Conservation (phyloP, 2,797 vertebrate species). For the Rhabdomys pumilio region DNA sequence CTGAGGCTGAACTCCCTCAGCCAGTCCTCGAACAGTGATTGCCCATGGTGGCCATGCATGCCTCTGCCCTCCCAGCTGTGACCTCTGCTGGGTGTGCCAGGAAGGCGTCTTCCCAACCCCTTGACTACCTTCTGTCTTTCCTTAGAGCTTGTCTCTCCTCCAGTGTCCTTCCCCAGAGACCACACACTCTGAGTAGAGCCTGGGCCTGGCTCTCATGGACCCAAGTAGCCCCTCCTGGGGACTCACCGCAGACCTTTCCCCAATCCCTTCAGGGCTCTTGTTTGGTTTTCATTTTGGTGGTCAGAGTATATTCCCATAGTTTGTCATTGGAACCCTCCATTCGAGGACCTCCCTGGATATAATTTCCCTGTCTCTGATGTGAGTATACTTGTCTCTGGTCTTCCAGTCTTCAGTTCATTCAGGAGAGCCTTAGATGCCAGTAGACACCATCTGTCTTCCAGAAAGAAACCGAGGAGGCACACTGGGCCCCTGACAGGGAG, state of each 20-base stretch:
- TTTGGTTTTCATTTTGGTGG: slow-evolving; percentile 7
- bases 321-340: neutral
- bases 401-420: neutral
- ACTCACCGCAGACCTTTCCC: neutral
- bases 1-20: neutral
- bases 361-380: neutral
- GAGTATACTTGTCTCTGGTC: neutral
- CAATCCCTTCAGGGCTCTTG: neutral
- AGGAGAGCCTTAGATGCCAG: neutral
- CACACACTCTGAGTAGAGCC: neutral
- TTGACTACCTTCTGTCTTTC: neutral
- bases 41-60: rapidly evolving
- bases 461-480: neutral
- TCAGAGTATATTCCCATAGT: neutral
- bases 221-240: neutral
- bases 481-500: neutral
- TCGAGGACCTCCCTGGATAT: neutral
- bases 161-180: neutral
- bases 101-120: neutral
- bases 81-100: neutral
- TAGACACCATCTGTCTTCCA: neutral
- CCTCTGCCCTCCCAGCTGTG: neutral
- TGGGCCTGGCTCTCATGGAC: neutral
- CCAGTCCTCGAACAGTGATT: neutral
- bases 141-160: neutral